Evolutionary conservation across 2,797 vertebrate species (phyloP).

Genomic region (Neomorphus geoffroyi): DNA sequence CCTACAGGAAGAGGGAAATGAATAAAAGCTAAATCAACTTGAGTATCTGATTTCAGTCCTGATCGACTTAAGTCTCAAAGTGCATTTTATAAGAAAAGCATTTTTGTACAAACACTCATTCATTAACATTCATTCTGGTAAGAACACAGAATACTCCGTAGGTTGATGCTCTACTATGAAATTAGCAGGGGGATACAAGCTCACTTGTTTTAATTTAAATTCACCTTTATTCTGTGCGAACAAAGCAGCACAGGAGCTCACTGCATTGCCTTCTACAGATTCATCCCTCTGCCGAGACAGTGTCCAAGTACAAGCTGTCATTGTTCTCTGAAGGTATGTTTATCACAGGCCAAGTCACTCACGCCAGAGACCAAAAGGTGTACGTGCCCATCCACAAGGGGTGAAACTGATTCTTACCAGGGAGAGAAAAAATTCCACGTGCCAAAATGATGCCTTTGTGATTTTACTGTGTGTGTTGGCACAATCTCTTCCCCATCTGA

Average conservation of each 20-base stretch:
- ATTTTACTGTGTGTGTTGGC: background rate
- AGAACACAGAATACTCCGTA: background rate
- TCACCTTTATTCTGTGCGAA: background rate
- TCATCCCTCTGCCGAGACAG: background rate
- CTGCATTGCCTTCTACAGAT: background rate
- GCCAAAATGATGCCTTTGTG: background rate
- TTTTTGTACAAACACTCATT: background rate
- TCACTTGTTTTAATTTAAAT: background rate
- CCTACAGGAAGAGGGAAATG: constrained; percentile 36
- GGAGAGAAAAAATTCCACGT: background rate
- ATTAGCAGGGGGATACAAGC: background rate
- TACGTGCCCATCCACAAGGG: background rate
- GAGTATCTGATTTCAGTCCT: background rate
- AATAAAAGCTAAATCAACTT: constrained; percentile 58
- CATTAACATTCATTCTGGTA: background rate
- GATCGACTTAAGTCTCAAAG: background rate
- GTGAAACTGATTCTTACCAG: background rate
- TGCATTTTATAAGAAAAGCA: background rate
- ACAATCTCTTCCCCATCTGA: background rate
- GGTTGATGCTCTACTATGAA: background rate
- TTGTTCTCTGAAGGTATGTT: background rate
- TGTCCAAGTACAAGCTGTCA: background rate
- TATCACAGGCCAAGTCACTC: background rate
- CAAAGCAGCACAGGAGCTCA: background rate
- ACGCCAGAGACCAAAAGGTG: background rate